Evolutionary conservation across 1,140 invertebrate genomes (phyloP).

Genomic region (Lordiphosa mommai): DNA sequence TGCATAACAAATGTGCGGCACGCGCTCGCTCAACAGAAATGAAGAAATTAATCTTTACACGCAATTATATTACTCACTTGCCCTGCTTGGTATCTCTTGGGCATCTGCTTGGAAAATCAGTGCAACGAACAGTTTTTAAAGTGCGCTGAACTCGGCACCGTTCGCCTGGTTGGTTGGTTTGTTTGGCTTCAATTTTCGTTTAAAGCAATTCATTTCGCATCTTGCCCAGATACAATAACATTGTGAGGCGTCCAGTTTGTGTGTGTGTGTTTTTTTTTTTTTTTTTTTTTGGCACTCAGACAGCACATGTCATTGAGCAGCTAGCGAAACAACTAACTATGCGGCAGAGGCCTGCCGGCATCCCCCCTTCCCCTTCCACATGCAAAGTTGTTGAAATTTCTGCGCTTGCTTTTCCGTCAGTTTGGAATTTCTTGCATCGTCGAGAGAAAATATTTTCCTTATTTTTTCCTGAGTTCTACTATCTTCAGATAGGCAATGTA

Average conservation of each 20-base stretch:
- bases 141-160: slow-evolving; percentile 58
- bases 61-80: slow-evolving; percentile 45
- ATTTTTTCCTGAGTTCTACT: slow-evolving; percentile 7
- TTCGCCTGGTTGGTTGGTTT: slow-evolving; percentile 2
- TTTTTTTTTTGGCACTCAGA: slow-evolving; percentile 54
- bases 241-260: slow-evolving; percentile 43
- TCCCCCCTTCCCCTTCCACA: background rate
- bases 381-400: slow-evolving; percentile 62
- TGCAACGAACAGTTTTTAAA: slow-evolving; percentile 62
- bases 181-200: slow-evolving; percentile 9
- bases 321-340: slow-evolving; percentile 58
- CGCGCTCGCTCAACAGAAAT: slow-evolving; percentile 40
- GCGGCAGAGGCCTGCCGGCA: slow-evolving; percentile 17
- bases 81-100: slow-evolving; percentile 7
- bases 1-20: slow-evolving; percentile 23
- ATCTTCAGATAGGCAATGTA: slow-evolving; percentile 38
- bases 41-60: slow-evolving; percentile 59
- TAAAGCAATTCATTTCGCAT: slow-evolving; percentile 36
- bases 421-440: slow-evolving; percentile 65
- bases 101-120: slow-evolving; percentile 34
- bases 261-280: background rate
- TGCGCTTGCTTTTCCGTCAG: slow-evolving; percentile 69
- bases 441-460: slow-evolving; percentile 50
- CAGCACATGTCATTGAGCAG: slow-evolving; percentile 68
- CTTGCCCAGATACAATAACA: slow-evolving; percentile 52